Conservation (phyloP, 2,888 invertebrate genomes). For the Entomobrya proxima region DNA sequence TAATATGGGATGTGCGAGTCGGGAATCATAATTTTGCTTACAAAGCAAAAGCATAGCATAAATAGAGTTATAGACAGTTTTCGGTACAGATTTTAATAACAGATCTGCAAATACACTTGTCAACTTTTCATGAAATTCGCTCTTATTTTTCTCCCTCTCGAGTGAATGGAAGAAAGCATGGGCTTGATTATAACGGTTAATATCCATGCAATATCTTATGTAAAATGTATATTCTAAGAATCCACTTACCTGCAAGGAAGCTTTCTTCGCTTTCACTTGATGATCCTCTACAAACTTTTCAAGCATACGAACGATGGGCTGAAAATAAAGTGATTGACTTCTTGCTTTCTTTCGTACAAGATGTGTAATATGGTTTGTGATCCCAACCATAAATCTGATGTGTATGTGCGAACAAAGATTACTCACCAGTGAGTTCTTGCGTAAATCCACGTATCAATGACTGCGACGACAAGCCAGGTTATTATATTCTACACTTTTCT, state of each 20-base stretch:
- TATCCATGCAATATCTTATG: too few relatives aligned
- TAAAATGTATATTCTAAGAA: not conserved
- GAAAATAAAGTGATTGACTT: constrained; percentile 10
- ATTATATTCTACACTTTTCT: too few relatives aligned
- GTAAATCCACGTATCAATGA: not conserved
- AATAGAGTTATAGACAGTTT: too few relatives aligned
- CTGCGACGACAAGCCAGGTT: not conserved
- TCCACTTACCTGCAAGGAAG: not conserved
- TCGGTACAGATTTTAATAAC: too few relatives aligned
- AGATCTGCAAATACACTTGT: too few relatives aligned
- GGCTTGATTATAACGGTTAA: too few relatives aligned
- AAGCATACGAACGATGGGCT: not conserved
- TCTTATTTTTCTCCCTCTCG: too few relatives aligned
- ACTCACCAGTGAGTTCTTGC: not conserved
- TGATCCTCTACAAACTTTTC: not conserved
- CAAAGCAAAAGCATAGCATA: too few relatives aligned
- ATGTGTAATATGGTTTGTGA: not conserved
- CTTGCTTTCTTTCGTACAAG: not conserved
- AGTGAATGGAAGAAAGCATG: too few relatives aligned
- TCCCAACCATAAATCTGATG: not conserved
- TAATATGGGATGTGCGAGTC: too few relatives aligned
- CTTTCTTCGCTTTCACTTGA: not conserved
- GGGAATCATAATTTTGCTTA: too few relatives aligned
- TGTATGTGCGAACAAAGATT: not conserved
- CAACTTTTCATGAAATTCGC: too few relatives aligned